Conservation (phyloP, 2,888 invertebrate species). For the Spilarctia lutea region DNA sequence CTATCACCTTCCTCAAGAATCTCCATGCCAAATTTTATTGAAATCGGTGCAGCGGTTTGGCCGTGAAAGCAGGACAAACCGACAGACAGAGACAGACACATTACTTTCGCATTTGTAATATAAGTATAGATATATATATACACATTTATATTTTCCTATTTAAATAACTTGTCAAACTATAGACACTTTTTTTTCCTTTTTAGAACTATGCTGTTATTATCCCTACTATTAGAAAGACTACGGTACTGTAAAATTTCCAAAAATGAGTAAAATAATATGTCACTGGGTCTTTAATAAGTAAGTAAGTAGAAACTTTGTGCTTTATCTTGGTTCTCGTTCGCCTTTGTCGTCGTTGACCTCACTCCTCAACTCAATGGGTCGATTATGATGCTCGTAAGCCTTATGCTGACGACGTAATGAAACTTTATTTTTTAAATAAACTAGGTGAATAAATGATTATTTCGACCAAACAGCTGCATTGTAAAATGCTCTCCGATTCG, state of each 20-base stretch:
- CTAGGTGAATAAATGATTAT: slow-evolving; percentile 23
- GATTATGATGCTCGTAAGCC: slow-evolving; percentile 60
- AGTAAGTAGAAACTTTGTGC: slow-evolving; percentile 48
- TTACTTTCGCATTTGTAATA: too few species aligned
- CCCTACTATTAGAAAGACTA: not conserved
- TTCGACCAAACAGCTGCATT: not conserved
- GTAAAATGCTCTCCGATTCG: too few species aligned
- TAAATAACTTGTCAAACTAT: too few species aligned
- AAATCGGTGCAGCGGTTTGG: too few species aligned
- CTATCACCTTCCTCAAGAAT: too few species aligned
- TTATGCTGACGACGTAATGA: slow-evolving; percentile 59
- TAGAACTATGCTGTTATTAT: not conserved
- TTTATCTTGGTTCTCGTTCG: slow-evolving; percentile 60
- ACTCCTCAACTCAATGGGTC: slow-evolving; percentile 63
- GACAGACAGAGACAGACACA: too few species aligned
- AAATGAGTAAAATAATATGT: slow-evolving; percentile 26
- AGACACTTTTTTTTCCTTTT: too few species aligned
- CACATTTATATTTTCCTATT: too few species aligned
- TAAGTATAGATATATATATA: too few species aligned
- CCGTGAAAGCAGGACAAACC: too few species aligned
- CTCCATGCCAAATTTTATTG: too few species aligned
- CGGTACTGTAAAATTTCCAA: not conserved
- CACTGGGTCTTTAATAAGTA: slow-evolving; percentile 51
- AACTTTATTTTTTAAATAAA: slow-evolving; percentile 30
- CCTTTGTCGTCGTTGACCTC: slow-evolving; percentile 72